Evolutionary conservation across 2,797 vertebrate genomes (phyloP).

Genomic region (Muscicapa striata): DNA sequence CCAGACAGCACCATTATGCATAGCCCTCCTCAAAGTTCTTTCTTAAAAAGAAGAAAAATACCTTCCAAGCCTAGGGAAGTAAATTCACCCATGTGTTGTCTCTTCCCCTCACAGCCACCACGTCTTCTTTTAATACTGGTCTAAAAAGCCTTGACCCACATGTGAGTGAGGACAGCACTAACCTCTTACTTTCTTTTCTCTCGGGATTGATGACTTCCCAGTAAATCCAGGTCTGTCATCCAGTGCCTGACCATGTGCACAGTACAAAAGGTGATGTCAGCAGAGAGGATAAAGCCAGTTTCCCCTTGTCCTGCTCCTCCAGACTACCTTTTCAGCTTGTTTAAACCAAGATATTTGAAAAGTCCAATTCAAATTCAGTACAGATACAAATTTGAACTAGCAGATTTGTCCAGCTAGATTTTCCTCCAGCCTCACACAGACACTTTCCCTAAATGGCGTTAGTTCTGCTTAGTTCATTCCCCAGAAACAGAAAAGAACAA

Average conservation of each 20-base stretch:
- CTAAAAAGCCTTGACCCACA: background rate
- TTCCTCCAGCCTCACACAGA: background rate
- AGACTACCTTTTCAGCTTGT: background rate
- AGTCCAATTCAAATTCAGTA: background rate
- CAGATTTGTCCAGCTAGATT: background rate
- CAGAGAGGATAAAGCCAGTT: background rate
- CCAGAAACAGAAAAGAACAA: conserved; percentile 9
- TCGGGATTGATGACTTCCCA: rapidly evolving
- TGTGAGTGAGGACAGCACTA: background rate
- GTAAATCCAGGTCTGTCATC: background rate
- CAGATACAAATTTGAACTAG: background rate
- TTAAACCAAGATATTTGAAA: background rate
- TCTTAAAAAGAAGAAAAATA: background rate
- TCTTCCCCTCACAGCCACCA: background rate
- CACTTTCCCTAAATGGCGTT: background rate
- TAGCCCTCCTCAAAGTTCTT: background rate
- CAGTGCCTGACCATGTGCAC: background rate
- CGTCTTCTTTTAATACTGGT: background rate
- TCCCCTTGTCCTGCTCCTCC: background rate
- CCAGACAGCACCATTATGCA: background rate
- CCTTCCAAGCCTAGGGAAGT: background rate
- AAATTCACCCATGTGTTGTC: background rate
- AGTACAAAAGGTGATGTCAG: background rate
- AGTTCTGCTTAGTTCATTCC: background rate
- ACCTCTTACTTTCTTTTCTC: background rate